Percentiles rank a stretch among this genome's conserved stretches.
Evolutionary conservation across 1,140 invertebrate genomes (phyloP).

Genomic region (Ladona fulva): DNA sequence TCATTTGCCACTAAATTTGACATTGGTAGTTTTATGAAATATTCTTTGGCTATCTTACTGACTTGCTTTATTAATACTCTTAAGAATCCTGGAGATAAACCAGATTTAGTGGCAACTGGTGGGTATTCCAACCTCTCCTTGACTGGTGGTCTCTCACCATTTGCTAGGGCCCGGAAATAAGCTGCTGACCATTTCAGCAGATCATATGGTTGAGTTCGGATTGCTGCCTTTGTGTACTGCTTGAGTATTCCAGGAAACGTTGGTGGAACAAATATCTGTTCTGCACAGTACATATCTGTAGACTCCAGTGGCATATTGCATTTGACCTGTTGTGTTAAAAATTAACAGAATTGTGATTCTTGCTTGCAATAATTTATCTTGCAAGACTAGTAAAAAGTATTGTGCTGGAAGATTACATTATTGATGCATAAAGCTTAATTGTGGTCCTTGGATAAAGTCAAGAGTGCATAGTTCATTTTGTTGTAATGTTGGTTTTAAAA

Average conservation of each 20-base stretch:
- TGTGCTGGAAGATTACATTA: no score
- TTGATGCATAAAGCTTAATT: no score
- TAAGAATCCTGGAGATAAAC: slow-evolving; percentile 67
- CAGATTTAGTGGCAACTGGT: slow-evolving; percentile 43
- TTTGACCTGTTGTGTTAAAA: neutral
- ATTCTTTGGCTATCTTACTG: slow-evolving; percentile 27
- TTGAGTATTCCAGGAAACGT: slow-evolving; percentile 73
- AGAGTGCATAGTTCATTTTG: no score
- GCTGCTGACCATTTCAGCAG: slow-evolving; percentile 71
- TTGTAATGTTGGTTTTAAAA: no score
- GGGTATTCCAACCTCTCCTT: slow-evolving; percentile 69
- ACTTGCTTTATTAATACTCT: slow-evolving; percentile 65
- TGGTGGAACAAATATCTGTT: slow-evolving; percentile 63
- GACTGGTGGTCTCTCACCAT: slow-evolving; percentile 52
- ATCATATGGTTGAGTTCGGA: slow-evolving; percentile 78
- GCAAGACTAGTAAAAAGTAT: no score
- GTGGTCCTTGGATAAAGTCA: no score
- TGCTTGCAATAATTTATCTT: no score
- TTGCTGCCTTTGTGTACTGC: slow-evolving; percentile 79
- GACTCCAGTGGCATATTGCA: neutral
- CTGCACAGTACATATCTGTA: slow-evolving; percentile 39
- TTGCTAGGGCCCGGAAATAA: slow-evolving; percentile 62
- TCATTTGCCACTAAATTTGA: neutral
- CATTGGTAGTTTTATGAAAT: neutral
- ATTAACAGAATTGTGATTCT: no score